Evolutionary conservation across 2,797 vertebrate species (phyloP).

Genomic region (Sebastes kiyomatsui): DNA sequence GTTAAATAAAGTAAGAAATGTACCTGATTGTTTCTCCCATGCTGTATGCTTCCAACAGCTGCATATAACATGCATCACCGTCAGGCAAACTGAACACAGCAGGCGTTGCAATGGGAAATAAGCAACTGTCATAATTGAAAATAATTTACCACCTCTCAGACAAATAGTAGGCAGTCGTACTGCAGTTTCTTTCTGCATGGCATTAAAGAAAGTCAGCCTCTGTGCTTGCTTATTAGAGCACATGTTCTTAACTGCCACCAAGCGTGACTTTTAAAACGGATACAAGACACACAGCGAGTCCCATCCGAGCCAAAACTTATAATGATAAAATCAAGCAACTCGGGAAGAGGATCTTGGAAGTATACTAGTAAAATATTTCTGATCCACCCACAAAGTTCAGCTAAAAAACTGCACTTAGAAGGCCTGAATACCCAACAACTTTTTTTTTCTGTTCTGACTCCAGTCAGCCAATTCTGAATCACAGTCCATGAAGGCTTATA

Average conservation of each 20-base stretch:
- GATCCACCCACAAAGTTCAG: conserved; percentile 33
- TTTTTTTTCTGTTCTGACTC: conserved; percentile 29
- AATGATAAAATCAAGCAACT: conserved; percentile 48
- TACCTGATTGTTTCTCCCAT: conserved; percentile 9
- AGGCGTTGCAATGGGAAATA: conserved; percentile 2
- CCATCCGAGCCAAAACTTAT: conserved; percentile 40
- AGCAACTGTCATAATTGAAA: not conserved
- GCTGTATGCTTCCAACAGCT: not conserved
- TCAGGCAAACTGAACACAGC: not conserved
- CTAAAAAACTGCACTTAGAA: conserved; percentile 19
- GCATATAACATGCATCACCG: not conserved
- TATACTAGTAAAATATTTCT: conserved; percentile 23
- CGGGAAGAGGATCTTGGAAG: conserved; percentile 28
- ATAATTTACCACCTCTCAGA: not conserved
- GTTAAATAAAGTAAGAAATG: not conserved
- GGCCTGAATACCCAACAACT: conserved; percentile 32
- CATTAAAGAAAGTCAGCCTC: conserved; percentile 12
- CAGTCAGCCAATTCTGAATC: conserved; percentile 52
- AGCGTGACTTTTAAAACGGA: conserved; percentile 52
- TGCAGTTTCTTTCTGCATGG: not conserved
- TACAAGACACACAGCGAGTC: conserved; percentile 26
- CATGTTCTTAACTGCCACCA: conserved; percentile 39
- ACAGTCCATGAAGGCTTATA: conserved; percentile 54
- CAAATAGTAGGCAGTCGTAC: not conserved
- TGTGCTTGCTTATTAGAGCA: conserved; percentile 39